Percentiles rank a stretch among this genome's conserved stretches.
Conservation (phyloP, 2,113 vertebrate genomes). For the Oryzias curvinotus region DNA sequence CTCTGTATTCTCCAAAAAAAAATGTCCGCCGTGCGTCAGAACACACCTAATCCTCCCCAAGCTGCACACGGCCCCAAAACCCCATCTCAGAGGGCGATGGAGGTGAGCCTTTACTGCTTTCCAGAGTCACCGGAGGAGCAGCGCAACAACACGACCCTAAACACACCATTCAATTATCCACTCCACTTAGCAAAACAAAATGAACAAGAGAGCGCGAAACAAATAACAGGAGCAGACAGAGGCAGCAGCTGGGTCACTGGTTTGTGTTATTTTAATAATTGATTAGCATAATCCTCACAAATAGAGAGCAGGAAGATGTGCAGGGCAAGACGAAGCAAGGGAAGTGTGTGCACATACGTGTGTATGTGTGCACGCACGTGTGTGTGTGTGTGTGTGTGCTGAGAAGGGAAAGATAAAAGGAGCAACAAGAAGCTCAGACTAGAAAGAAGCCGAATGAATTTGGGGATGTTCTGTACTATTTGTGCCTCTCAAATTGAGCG, state of each 20-base stretch:
- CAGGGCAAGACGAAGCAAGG: background rate
- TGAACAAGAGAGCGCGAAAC: slow-evolving; percentile 32
- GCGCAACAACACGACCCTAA: slow-evolving; percentile 33
- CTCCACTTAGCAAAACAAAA: slow-evolving; percentile 50
- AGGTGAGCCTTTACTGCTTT: slow-evolving; percentile 19
- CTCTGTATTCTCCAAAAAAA: slow-evolving; percentile 14
- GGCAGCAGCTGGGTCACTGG: slow-evolving; percentile 26
- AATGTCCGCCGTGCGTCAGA: slow-evolving; percentile 25
- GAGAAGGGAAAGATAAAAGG: slow-evolving; percentile 4
- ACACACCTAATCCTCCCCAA: background rate
- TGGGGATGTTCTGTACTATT: slow-evolving; percentile 56
- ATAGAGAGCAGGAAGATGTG: slow-evolving; percentile 1
- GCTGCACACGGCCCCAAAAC: background rate
- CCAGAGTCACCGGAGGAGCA: slow-evolving; percentile 36
- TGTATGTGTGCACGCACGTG: slow-evolving; percentile 1
- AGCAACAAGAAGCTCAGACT: slow-evolving; percentile 9
- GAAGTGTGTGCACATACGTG: background rate
- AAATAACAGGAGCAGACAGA: slow-evolving; percentile 30
- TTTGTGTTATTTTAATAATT: slow-evolving; percentile 61
- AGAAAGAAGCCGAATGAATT: slow-evolving; percentile 22
- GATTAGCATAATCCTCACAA: slow-evolving; percentile 62
- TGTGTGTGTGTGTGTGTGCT: background rate
- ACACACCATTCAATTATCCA: slow-evolving; percentile 58
- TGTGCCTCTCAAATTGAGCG: slow-evolving; percentile 72
- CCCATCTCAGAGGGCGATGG: slow-evolving; percentile 5